Base-by-base conservation (phyloP, 2,113 vertebrate species). In the Ptilonorhynchus violaceus region DNA sequence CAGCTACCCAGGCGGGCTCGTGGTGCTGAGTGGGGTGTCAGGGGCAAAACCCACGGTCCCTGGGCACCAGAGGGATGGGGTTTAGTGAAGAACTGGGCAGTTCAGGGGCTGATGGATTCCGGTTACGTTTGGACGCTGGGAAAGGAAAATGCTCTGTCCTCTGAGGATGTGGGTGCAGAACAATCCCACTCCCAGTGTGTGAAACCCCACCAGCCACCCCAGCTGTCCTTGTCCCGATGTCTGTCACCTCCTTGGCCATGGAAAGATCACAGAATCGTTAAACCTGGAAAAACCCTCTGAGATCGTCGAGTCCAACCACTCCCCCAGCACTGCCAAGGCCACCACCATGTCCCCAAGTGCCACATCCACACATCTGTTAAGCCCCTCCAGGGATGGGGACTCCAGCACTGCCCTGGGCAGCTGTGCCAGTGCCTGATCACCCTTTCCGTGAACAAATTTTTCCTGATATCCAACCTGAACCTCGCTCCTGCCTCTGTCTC, bases 221-320 rank as follows among this genome's bases (percentile, higher is more conserved):
- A 0, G 9, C 30, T 2, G 33, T n/a, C 33, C 13, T 47, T 42
- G 0, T 25, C n/a, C 70, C 27, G 50, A 58, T 46, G 11, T 19
- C 74, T 53, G 31, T 28, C 6, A 6, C 39, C n/a, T 41, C 39
- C 55, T 44, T 0, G 0, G 64, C n/a, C 9, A 0, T 0, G 4
- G 60, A n/a, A 33, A 50, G 15, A 37, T 58, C 19, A 37, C 15
- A 37, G 33, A 37, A 50, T 13, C 1, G 0, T 15, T 15, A 23
- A 50, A 27, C 37, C 2, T 58, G 50, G 67, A 37, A 58, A 88
- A 58, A 21, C 42, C 37, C 31, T 31, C 13, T 33, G 30, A 42
- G 16, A 25, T 13, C 35, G 41, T 27, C 2, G 1, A 73, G 31
- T 42, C 35, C 31, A 56, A 16, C 31, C 35, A 15, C 4, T 33